Evolutionary conservation across 2,797 vertebrate genomes (phyloP).

Genomic region (Pogoniulus pusillus): DNA sequence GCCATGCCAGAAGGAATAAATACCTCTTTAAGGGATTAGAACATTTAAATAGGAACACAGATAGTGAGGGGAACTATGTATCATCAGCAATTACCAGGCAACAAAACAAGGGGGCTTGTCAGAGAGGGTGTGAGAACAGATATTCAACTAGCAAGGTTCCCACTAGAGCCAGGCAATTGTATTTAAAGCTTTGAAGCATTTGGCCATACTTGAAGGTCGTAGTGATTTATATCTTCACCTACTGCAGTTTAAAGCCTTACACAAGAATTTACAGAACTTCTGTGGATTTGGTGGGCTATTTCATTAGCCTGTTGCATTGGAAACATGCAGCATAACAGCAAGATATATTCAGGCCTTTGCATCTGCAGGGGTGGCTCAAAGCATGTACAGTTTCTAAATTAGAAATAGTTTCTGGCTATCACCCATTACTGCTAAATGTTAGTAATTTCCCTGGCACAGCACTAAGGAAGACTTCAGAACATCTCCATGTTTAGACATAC

Average conservation of each 20-base stretch:
- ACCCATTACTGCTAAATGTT: not conserved
- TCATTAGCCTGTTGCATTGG: not conserved
- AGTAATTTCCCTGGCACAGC: not conserved
- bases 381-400: not conserved
- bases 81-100: not conserved
- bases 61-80: not conserved
- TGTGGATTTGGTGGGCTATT: not conserved
- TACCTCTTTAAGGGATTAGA: not conserved
- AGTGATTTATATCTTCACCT: not conserved
- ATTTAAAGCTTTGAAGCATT: slow-evolving; percentile 17
- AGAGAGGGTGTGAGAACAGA: not conserved
- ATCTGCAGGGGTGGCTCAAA: not conserved
- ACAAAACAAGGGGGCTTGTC: not conserved
- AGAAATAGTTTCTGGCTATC: not conserved
- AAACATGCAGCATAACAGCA: not conserved
- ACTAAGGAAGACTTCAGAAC: not conserved
- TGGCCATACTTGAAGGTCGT: not conserved
- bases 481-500: not conserved
- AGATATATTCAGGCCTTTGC: not conserved
- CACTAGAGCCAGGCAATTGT: not conserved
- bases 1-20: slow-evolving; percentile 9
- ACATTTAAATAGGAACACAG: not conserved
- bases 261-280: not conserved
- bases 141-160: not conserved
- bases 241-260: not conserved